Evolutionary conservation across 2,797 vertebrate genomes (phyloP), one percentile per base, ranked within the genome.

Genomic region (Eutrigla gurnardus): DNA sequence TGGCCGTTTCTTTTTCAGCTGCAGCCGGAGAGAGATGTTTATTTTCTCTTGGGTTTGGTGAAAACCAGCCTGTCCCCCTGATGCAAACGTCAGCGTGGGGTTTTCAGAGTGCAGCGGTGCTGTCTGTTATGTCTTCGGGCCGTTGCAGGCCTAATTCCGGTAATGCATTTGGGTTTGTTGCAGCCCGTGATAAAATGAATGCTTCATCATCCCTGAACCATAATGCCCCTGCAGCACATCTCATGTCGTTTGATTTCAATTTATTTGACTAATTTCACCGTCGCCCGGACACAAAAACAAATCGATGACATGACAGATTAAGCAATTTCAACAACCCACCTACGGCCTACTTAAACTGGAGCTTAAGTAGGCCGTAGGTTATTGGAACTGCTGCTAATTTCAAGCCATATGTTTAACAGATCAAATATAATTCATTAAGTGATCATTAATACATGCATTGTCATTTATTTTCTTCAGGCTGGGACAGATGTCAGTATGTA

Each of bases 21-120:
- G 52, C 52, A 69, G 70, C 54, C 42, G 70, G 52, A 64, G n/a
- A 64, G 7, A 17, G 37, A 33, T 18, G 70, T 89, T 89, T 91
- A 82, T 87, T 90, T 85, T 75, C 32, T 76, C 71, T 75, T 64
- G 57, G 57, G 61, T 73, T 82, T 77, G 70, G 63, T 61, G 39
- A 71, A 65, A 75, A 43, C 3, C 1, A 73, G 59, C 64, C 58
- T 52, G 25, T 69, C 47, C 25, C 25, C 70, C 64, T 72, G 65
- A 77, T 83, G 75, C 37, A 70, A 78, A 70, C 60, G 68, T 43
- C 8, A 1, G 4, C 37, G 37, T 6, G 13, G 43, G 10, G 36
- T 66, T 78, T 42, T 67, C 70, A 50, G 67, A 55, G 25, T 46
- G 52, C 37, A 33, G n/a, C 6, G 35, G n/a, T 35, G 60, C 70